Conservation (phyloP, 2,113 vertebrate genomes). For the Mesembrinibis cayennensis region DNA sequence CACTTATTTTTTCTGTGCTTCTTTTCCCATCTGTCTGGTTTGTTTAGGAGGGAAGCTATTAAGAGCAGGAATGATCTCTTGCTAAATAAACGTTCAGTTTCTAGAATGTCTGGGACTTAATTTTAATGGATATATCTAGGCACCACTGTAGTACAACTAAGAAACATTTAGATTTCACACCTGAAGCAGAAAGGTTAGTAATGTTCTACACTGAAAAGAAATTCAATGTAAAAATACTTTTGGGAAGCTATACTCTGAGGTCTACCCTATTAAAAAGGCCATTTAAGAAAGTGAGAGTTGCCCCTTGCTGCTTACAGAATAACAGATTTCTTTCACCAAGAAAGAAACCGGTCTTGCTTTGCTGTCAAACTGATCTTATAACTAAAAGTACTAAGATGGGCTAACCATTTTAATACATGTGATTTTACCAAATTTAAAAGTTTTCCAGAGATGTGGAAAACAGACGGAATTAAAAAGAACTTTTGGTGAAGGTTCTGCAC, state of each 20-base stretch:
- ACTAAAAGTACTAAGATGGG: not conserved
- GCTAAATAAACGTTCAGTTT: not conserved
- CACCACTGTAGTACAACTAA: not conserved
- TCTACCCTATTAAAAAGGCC: not conserved
- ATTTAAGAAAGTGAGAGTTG: not conserved
- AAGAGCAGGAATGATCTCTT: not conserved
- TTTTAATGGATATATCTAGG: accelerated
- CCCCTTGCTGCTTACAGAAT: not conserved
- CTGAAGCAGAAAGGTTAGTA: not conserved
- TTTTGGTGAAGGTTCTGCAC: not conserved
- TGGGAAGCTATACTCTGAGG: not conserved
- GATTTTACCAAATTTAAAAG: not conserved
- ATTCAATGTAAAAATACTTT: not conserved
- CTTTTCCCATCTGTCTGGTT: not conserved
- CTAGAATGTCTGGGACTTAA: not conserved
- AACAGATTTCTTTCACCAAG: not conserved
- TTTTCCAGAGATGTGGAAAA: not conserved
- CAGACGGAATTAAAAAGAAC: not conserved
- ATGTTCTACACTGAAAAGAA: not conserved
- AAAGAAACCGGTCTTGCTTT: not conserved
- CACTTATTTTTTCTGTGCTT: not conserved
- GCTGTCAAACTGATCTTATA: not conserved
- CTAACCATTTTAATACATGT: not conserved
- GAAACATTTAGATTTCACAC: not conserved
- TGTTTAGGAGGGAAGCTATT: not conserved